Percentiles rank a stretch among this genome's conserved stretches.
Evolutionary conservation across 1,140 invertebrate genomes (phyloP).

Genomic region (Adelges cooleyi): DNA sequence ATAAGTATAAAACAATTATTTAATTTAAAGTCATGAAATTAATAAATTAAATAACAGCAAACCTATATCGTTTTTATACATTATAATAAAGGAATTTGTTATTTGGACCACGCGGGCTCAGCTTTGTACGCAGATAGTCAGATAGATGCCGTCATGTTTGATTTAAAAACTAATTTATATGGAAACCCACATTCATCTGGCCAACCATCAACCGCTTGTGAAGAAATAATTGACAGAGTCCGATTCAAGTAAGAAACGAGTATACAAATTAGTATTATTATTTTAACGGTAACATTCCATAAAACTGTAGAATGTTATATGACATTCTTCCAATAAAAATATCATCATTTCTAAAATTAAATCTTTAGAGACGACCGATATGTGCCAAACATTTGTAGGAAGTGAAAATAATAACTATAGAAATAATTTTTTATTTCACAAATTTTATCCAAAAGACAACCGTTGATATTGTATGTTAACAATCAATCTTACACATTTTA

Average conservation of each 20-base stretch:
- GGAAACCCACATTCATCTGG: constrained; percentile 76
- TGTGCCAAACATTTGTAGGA: too few relatives aligned
- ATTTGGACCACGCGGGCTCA: constrained; percentile 83
- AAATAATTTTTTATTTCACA: too few relatives aligned
- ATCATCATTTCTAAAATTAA: too few relatives aligned
- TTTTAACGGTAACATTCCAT: not conserved
- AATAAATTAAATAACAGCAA: too few relatives aligned
- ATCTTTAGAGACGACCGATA: too few relatives aligned
- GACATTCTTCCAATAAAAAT: not conserved
- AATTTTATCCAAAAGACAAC: not conserved
- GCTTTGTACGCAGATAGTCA: constrained; percentile 69
- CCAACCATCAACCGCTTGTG: constrained; percentile 56
- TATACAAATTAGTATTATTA: too few relatives aligned
- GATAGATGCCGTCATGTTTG: constrained; percentile 50
- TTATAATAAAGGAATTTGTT: constrained; percentile 59
- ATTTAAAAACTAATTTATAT: constrained; percentile 59
- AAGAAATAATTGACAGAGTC: constrained; percentile 68
- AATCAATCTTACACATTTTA: not conserved
- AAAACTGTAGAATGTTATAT: not conserved
- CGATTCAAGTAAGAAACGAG: constrained; percentile 50
- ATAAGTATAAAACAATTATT: too few relatives aligned
- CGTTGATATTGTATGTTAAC: not conserved
- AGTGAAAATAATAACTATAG: too few relatives aligned
- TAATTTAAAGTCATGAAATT: too few relatives aligned
- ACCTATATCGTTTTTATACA: too few relatives aligned